A percentile compares a stretch with the other conserved stretches of the same genome.
Conservation (phyloP, 2,797 vertebrate genomes). For the Echeneis naucrates region DNA sequence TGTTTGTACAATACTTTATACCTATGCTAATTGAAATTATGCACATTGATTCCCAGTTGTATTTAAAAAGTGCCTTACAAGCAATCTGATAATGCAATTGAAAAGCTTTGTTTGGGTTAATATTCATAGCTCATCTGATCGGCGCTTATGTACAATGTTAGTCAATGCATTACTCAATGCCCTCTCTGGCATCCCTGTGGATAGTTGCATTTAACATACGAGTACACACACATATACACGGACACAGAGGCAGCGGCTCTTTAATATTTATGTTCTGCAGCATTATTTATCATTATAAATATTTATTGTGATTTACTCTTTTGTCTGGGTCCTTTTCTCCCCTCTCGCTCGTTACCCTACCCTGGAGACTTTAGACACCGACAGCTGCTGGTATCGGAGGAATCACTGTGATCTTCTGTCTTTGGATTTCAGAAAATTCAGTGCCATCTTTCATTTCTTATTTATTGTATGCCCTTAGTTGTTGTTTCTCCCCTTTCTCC, state of each 20-base stretch:
- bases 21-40: conserved; percentile 70
- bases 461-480: conserved; percentile 70
- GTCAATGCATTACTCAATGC: conserved; percentile 65
- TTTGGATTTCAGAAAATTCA: conserved; percentile 64
- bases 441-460: conserved; percentile 76
- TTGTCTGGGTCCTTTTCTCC: conserved; percentile 66
- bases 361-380: conserved; percentile 67
- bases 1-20: conserved; percentile 61
- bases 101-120: conserved; percentile 67
- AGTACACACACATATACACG: conserved; percentile 42
- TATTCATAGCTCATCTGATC: conserved; percentile 75
- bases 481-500: conserved; percentile 58
- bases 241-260: conserved; percentile 56
- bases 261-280: conserved; percentile 82
- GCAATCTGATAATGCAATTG: conserved; percentile 51
- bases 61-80: conserved; percentile 60
- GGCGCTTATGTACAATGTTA: conserved; percentile 68
- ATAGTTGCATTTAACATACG: conserved; percentile 56
- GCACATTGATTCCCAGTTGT: conserved; percentile 52
- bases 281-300: conserved; percentile 85
- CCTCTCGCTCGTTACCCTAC: conserved; percentile 49
- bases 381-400: conserved; percentile 73
- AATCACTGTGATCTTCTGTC: conserved; percentile 74
- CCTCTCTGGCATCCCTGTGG: conserved; percentile 58
- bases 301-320: conserved; percentile 87